Evolutionary conservation across 2,888 invertebrate genomes (phyloP).

Genomic region (Psylliodes chrysocephalus): DNA sequence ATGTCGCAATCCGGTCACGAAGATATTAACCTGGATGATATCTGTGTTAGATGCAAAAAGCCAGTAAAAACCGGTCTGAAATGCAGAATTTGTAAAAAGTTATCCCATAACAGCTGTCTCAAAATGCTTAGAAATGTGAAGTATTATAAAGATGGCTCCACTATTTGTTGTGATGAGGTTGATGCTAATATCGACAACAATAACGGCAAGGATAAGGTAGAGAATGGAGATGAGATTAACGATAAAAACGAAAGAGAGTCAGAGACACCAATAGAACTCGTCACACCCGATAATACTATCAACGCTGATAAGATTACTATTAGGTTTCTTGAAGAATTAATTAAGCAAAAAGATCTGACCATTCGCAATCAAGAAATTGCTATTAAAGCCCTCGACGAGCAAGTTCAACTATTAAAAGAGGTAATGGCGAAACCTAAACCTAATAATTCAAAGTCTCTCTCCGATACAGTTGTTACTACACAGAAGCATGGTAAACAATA

Average conservation of each 20-base stretch:
- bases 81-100: neutral
- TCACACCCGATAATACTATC: no score
- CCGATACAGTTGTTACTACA: no score
- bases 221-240: neutral
- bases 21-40: no score
- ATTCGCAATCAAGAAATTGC: neutral
- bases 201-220: neutral
- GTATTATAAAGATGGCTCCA: neutral
- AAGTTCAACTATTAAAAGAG: neutral
- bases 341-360: no score
- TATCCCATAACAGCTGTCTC: neutral
- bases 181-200: neutral
- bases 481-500: no score
- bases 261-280: no score
- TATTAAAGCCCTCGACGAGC: neutral
- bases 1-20: no score
- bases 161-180: neutral
- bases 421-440: no score
- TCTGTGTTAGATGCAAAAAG: neutral
- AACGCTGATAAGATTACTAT: no score
- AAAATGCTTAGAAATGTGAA: neutral
- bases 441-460: no score
- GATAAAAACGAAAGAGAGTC: no score
- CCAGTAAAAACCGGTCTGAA: neutral
- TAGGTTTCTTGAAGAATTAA: no score